Evolutionary conservation across 1,140 invertebrate species (phyloP).

Genomic region (Tetramorium parvispinum): DNA sequence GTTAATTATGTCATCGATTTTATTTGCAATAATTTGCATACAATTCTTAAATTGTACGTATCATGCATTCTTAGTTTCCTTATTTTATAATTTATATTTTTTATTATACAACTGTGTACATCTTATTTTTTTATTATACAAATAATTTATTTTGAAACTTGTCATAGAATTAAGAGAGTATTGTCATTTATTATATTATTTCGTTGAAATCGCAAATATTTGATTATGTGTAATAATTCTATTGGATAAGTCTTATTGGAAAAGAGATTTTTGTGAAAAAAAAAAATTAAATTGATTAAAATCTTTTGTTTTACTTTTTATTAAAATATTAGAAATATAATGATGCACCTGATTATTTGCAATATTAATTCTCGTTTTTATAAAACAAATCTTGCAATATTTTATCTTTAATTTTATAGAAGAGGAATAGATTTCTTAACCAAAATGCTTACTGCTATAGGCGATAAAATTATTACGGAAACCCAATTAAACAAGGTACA

Average conservation of each 20-base stretch:
- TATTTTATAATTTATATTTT: background rate
- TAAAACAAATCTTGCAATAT: background rate
- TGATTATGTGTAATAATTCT: background rate
- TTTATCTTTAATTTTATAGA: constrained; percentile 44
- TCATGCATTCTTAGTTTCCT: constrained; percentile 39
- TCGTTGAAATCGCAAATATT: background rate
- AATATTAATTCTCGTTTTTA: background rate
- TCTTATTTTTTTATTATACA: constrained; percentile 2
- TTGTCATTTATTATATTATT: background rate
- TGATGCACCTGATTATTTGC: background rate
- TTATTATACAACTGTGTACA: background rate
- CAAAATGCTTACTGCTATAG: constrained; percentile 68
- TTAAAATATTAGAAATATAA: background rate
- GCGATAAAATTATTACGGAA: constrained; percentile 62
- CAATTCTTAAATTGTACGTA: constrained; percentile 70
- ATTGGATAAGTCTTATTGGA: background rate
- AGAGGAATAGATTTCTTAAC: constrained; percentile 68
- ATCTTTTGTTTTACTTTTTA: constrained; percentile 2
- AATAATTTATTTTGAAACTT: background rate
- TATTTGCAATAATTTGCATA: constrained; percentile 66
- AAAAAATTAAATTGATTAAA: background rate
- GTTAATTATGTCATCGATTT: constrained; percentile 65
- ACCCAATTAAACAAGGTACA: constrained; percentile 70
- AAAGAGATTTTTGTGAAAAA: constrained; percentile 6
- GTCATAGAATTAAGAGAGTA: background rate